Base-by-base conservation (phyloP, 2,888 invertebrate species). In the Nesidiocoris tenuis region DNA sequence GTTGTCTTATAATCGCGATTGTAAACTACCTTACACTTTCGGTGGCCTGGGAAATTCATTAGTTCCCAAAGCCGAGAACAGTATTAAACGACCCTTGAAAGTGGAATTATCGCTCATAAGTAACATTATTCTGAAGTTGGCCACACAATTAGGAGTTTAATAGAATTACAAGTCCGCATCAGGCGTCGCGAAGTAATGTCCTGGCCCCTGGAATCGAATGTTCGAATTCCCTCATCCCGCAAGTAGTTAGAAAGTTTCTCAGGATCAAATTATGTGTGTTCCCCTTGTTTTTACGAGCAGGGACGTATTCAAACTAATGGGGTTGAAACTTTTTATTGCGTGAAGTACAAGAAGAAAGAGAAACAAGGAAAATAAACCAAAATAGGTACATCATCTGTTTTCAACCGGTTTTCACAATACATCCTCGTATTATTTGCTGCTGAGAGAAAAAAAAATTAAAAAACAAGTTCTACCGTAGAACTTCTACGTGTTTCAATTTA, bases 151-250 rank as follows among this genome's bases (percentile, higher is more conserved):
- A 65, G 65, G 65, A 65, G 65, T 12, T 65, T 65, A 24, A 65
- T 65, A 65, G 65, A 65, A 65, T 65, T 65, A 65, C 64, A 65
- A 65, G 65, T 65, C 25, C 65, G 25, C 25, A 39, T 65, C 65
- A 65, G 65, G 24, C 9, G 25, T 65, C 39, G 39, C 39, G 3
- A 39, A 12, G 3, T 39, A 12, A 39, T 39, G 39, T 39, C 12
- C 5, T 12, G 12, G 12, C 39, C 12, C 39, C 39, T 7, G 12
- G 12, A 39, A 39, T 12, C 39, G 39, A 39, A 39, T 39, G 39
- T 39, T 39, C 12, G 39, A 3, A 39, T 7, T 12, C 39, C 39
- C 12, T 39, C n/a, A n/a, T n/a, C n/a, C 39, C 12, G 12, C 39
- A 39, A 39, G 5, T 39, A 7, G 39, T 12, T 39, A 39, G 39